Base-by-base conservation (phyloP, 2,888 invertebrate species). In the Muschampia plurimacula region DNA sequence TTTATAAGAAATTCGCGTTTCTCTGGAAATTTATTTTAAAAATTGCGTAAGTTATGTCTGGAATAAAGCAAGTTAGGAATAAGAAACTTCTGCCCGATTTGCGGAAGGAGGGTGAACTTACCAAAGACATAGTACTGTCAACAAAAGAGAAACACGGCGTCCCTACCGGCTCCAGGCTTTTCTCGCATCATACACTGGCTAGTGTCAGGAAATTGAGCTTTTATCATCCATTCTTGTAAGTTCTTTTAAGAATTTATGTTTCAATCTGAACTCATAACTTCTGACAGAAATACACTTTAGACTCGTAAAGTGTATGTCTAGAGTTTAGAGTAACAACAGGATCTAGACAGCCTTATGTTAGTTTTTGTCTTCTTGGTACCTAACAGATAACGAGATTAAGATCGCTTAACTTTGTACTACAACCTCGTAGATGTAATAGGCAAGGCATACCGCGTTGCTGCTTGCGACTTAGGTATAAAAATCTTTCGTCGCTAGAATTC, bases 101-200 rank as follows among this genome's bases (percentile, higher is more conserved):
- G 74, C 82, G 82, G 15, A 91, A 93, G 75, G 95, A 95, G 80
- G 95, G 95, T 1, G 78, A 81, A 73, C 83, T 94, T 13, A 81
- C 81, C 0, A 91, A 91, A 76, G 89, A 91, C 44, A 91, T 94
- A 76, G 79, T 89, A 4, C 82, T 94, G 55, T 83, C 89, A 46
- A 91, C 92, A 28, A 86, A 85, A 70, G 86, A 90, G 73, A 93
- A 93, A 80, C 90, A 92, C 75, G 88, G 87, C 36, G 89, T 84
- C 52, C 82, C 92, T 2, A 80, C 91, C 32, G 93, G 95, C 65
- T 93, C 95, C 36, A 89, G 96, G 64, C 90, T 96, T 39, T 96
- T 94, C 79, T 95, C 95, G 39, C 96, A 96, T 83, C 96, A 96
- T 75, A 96, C 96, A 9, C 84, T 96, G 75, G 95, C 95, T 74